Evolutionary conservation across 2,888 invertebrate species (phyloP), one percentile per base, ranked within the genome.

Genomic region (Scaptomyza cyrtandrae): DNA sequence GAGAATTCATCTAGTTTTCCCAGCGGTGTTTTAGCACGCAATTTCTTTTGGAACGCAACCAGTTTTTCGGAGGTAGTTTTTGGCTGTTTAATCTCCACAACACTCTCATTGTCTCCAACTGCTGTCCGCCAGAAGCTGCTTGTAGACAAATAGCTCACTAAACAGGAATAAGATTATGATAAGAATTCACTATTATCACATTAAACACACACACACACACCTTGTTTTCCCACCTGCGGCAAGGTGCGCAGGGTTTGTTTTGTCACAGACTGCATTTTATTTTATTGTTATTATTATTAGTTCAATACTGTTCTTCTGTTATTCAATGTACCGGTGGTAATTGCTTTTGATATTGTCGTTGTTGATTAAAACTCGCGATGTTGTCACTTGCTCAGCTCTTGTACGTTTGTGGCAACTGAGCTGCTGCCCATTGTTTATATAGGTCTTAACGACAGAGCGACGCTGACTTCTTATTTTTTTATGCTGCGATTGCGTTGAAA

Each of bases 1-100:
- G 94, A 93, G 65, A 95, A 93, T 88, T 97, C 96, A 71, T 97
- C 97, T 70, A 98, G 93, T 92, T 96, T 95, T 35, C 94, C 95
- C 90, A 95, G 93, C 11, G 94, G 93, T 39, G 95, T 94, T 58
- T 94, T 94, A 87, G 95, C 95, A 72, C 96, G 94, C 65, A 96
- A 91, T 90, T 96, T 97, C 89, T 96, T 95, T 79, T 94, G 93
- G 89, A 96, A 96, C 88, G 96, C 96, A 69, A 94, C 92, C 88
- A 96, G 90, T 71, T 94, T 92, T 29, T 93, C 92, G 70, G 94
- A 94, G 19, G 93, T 88, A 1, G 92, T 89, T 53, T 89, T 87
- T 0, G 82, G 69, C 24, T 77, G 77, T 29, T 80, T 77, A 19
- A 90, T 82, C 43, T 86, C 87, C 4, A 82, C 87, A 9, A 83